Conservation (phyloP, 2,797 vertebrate species). For the Enteromius viviparus region DNA sequence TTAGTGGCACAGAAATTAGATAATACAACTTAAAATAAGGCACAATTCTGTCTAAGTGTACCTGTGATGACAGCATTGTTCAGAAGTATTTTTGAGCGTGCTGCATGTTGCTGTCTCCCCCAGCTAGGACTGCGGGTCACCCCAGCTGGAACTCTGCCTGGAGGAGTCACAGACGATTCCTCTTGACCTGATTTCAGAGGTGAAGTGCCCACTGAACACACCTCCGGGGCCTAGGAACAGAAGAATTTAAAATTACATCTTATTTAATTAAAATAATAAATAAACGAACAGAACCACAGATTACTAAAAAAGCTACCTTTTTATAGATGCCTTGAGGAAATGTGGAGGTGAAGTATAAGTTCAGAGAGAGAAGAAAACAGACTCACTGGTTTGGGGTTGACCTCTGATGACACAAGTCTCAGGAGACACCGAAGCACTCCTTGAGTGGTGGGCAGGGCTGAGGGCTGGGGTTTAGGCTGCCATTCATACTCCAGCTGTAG, state of each 20-base stretch:
- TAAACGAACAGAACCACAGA: not conserved
- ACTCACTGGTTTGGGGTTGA: constrained; percentile 90
- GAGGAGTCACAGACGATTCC: constrained; percentile 86
- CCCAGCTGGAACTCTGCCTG: constrained; percentile 82
- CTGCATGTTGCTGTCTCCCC: constrained; percentile 81
- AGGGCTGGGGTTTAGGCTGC: constrained; percentile 75
- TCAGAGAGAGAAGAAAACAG: not conserved
- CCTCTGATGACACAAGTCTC: constrained; percentile 91
- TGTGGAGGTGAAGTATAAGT: not conserved
- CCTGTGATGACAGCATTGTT: constrained; percentile 77
- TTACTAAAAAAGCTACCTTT: no score
- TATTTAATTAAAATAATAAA: not conserved
- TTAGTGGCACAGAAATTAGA: not conserved
- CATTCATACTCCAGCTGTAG: constrained; percentile 97
- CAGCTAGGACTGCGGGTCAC: constrained; percentile 88
- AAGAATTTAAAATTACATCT: not conserved
- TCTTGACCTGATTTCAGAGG: constrained; percentile 86
- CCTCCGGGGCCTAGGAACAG: constrained; percentile 80
- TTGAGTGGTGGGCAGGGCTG: constrained; percentile 76
- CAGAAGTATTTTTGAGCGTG: constrained; percentile 82
- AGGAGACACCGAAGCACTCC: constrained; percentile 90
- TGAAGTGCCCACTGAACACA: constrained; percentile 84
- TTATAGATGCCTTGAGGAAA: not conserved
- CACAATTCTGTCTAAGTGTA: constrained; percentile 50
- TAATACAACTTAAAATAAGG: not conserved